Evolutionary conservation across 2,797 vertebrate genomes (phyloP), one percentile per base, ranked within the genome.

Genomic region (Tadarida brasiliensis): DNA sequence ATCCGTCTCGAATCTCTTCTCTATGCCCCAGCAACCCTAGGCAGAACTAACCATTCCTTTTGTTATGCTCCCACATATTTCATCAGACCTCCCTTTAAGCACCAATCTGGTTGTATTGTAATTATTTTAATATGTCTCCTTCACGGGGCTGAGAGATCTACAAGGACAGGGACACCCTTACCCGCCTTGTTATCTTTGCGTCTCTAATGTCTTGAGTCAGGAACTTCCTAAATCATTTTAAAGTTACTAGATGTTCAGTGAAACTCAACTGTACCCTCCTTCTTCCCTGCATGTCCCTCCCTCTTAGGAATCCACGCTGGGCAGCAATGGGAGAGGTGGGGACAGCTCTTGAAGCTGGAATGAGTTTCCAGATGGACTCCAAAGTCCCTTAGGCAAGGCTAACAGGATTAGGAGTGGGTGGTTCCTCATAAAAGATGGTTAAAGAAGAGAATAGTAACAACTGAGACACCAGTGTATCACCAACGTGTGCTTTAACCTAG

Each of bases 141-240:
- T 16, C n/a, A 28, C 47, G 74, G n/a, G 26, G n/a, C n/a, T 47
- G 33, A 56, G 28, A 49, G 2, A 73, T 33, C 49, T 24, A 33
- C 6, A 84, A 77, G 12, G 28, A 15, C 14, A 26, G 17, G n/a
- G 44, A 5, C 1, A 2, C 4, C 3, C 7, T 2, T 3, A 9
- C 10, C 30, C 0, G 0, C 15, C 11, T 47, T 30, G 4, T 20
- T 39, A 5, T 77, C 39, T 73, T 77, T 12, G 30, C 19, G 22
- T 15, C 10, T 51, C 33, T 77, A 20, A 15, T 19, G 33, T 88
- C 63, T 16, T 44, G 49, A 74, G 28, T 83, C 51, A 47, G 56
- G 33, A 71, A 19, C 24, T 74, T 92, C 39, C 47, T 39, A 54
- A 35, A 47, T 74, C 33, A 56, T 51, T 67, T 61, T 71, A 65